Evolutionary conservation across 2,888 invertebrate genomes (phyloP).

Genomic region (Opisthograptis luteolata): DNA sequence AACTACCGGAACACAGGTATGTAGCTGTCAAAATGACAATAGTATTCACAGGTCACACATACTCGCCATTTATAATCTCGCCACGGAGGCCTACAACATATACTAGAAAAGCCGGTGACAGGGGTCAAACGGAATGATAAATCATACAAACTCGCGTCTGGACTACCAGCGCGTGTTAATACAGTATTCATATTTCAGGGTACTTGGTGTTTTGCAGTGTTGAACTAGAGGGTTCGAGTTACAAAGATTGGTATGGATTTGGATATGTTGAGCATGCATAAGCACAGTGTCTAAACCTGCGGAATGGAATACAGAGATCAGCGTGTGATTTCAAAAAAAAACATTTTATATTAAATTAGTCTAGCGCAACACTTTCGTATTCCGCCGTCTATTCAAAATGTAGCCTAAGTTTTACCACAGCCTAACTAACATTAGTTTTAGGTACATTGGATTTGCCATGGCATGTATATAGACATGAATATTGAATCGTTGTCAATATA

Average conservation of each 20-base stretch:
- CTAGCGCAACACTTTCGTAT: too few species aligned
- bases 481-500: too few species aligned
- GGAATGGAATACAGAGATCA: too few species aligned
- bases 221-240: background rate
- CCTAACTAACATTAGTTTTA: too few species aligned
- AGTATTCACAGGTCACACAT: background rate
- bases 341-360: too few species aligned
- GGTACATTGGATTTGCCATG: too few species aligned
- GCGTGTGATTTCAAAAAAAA: too few species aligned
- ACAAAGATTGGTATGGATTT: background rate
- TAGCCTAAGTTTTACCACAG: too few species aligned
- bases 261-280: background rate
- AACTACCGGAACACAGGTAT: too few species aligned
- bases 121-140: constrained; percentile 57
- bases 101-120: constrained; percentile 33
- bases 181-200: constrained; percentile 49
- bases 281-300: too few species aligned
- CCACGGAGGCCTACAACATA: constrained; percentile 11
- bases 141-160: constrained; percentile 46
- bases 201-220: constrained; percentile 4
- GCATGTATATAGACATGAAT: too few species aligned
- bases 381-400: too few species aligned
- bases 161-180: constrained; percentile 42
- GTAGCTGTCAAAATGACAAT: background rate
- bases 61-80: constrained; percentile 10